These are phyloP conservation scores for Tylochromis polylepis DNA, from an alignment of 2,113 vertebrate species.

Conservation along the genomic window DNA sequence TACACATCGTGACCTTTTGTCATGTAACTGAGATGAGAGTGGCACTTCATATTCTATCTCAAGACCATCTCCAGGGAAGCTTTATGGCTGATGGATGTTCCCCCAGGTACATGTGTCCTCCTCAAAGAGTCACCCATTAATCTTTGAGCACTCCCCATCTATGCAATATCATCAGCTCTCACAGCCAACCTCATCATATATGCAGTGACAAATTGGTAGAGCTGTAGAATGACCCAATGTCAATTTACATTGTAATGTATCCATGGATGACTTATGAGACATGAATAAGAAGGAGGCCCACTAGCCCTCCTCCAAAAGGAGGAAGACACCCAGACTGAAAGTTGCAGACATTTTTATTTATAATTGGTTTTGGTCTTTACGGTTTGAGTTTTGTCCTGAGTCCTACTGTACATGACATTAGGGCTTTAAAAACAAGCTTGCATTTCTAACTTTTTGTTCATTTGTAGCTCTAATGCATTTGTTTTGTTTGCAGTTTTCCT, in stretches of 20 bases:
- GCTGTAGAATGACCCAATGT: constrained; percentile 41
- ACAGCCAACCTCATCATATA: constrained; percentile 61
- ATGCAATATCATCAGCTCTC: constrained; percentile 48
- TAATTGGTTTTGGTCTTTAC: background rate
- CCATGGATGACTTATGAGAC: background rate
- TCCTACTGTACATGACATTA: background rate
- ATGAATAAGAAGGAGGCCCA: background rate
- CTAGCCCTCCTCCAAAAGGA: background rate
- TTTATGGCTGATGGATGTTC: constrained; percentile 39
- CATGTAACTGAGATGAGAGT: constrained; percentile 18
- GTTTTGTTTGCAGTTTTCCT: background rate
- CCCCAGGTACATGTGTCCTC: constrained; percentile 42
- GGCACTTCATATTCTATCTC: constrained; percentile 27
- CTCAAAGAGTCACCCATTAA: constrained; percentile 54
- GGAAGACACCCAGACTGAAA: background rate
- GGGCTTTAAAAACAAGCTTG: background rate
- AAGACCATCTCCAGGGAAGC: constrained; percentile 22
- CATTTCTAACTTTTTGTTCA: background rate
- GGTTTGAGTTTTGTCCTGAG: background rate
- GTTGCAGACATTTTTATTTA: background rate
- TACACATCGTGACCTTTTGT: constrained; percentile 26
- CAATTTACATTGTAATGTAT: constrained; percentile 9
- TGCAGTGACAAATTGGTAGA: constrained; percentile 59
- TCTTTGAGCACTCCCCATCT: constrained; percentile 48
- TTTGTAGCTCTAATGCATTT: background rate